Evolutionary conservation across 2,888 invertebrate species (phyloP).

Genomic region (Terebella lapidaria): DNA sequence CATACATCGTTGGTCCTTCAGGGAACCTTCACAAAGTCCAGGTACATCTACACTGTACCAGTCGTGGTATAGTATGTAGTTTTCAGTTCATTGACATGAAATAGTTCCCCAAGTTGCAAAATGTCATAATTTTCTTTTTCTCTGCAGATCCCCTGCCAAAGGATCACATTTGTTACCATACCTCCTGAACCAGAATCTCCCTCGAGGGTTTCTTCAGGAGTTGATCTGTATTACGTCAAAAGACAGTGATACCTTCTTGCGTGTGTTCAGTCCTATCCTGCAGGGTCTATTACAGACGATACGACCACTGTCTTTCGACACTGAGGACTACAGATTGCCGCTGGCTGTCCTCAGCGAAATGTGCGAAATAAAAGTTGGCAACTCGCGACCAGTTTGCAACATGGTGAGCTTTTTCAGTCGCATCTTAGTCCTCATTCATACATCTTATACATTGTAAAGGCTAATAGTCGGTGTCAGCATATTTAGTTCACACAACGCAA

Average conservation of each 20-base stretch:
- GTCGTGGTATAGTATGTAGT: no score
- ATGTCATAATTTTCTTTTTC: no score
- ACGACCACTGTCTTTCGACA: slow-evolving; percentile 66
- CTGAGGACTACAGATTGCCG: slow-evolving; percentile 65
- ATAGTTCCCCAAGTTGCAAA: no score
- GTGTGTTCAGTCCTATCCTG: slow-evolving; percentile 64
- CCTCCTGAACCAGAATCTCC: slow-evolving; percentile 67
- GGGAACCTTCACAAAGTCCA: slow-evolving; percentile 50
- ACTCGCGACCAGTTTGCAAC: slow-evolving; percentile 67
- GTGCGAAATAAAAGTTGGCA: slow-evolving; percentile 68
- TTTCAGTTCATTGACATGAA: no score
- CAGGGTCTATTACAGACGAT: slow-evolving; percentile 68
- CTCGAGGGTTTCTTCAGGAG: slow-evolving; percentile 68
- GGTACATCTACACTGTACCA: slow-evolving; percentile 30
- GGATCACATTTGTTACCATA: slow-evolving; percentile 66
- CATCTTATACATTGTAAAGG: no score
- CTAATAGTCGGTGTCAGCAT: no score
- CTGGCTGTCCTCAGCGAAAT: slow-evolving; percentile 69
- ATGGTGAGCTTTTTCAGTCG: slow-evolving; percentile 43
- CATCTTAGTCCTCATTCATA: no score
- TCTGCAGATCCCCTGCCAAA: slow-evolving; percentile 41
- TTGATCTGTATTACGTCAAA: slow-evolving; percentile 63
- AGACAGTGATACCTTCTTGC: slow-evolving; percentile 51
- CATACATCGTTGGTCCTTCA: slow-evolving; percentile 61
- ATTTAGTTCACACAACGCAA: no score